Percentiles rank a stretch among this genome's conserved stretches.
These are phyloP conservation scores for Aspidiotus destructor DNA, from an alignment of 2,888 invertebrate species.

Conservation along the genomic window DNA sequence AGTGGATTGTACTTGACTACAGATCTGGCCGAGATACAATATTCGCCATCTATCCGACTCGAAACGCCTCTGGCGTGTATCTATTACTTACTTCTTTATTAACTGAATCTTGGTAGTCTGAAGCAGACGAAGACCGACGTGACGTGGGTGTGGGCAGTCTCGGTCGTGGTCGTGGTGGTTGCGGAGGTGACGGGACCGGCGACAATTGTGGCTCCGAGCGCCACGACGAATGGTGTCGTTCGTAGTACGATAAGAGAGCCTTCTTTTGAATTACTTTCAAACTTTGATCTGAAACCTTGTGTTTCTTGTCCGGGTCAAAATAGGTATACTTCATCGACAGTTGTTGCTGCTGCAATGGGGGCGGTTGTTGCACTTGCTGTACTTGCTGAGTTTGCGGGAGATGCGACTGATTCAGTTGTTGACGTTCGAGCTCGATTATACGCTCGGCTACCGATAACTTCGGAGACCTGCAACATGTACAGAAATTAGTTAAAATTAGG, in stretches of 20 bases:
- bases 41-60: not conserved
- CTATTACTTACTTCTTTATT: slow-evolving; percentile 37
- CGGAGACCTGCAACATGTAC: slow-evolving; percentile 41
- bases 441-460: slow-evolving; percentile 55
- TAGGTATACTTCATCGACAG: slow-evolving; percentile 53
- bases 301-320: slow-evolving; percentile 54
- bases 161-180: slow-evolving; percentile 38
- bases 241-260: slow-evolving; percentile 69
- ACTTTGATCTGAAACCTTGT: slow-evolving; percentile 44
- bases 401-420: slow-evolving; percentile 41
- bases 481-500: no score
- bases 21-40: not conserved
- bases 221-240: slow-evolving; percentile 56
- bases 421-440: slow-evolving; percentile 55
- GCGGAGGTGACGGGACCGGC: slow-evolving; percentile 38
- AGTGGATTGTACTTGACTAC: not conserved
- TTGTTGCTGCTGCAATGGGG: slow-evolving; percentile 39
- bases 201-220: slow-evolving; percentile 52
- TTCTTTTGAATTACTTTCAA: slow-evolving; percentile 74
- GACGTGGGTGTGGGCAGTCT: slow-evolving; percentile 40
- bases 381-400: slow-evolving; percentile 37
- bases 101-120: slow-evolving; percentile 49
- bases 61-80: not conserved
- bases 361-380: slow-evolving; percentile 39
- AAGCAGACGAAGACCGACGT: slow-evolving; percentile 56